Conservation (phyloP, 2,888 invertebrate species). For the Petrolisthes manimaculis region DNA sequence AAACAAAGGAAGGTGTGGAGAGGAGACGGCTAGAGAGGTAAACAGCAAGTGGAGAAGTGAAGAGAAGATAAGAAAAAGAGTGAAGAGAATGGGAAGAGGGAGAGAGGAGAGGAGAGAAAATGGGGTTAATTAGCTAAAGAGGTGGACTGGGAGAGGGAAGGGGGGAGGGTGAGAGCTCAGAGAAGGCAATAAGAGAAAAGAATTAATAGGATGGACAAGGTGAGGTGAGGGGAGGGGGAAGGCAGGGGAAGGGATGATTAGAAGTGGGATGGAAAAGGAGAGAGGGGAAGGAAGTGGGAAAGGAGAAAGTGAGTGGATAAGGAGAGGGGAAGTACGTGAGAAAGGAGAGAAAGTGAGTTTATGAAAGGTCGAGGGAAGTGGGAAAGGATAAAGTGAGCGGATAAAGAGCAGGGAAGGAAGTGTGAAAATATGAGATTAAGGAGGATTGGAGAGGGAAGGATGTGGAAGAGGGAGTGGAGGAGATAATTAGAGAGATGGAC, state of each 20-base stretch:
- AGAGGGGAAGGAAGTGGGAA: background rate
- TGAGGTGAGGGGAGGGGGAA: background rate
- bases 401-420: background rate
- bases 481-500: background rate
- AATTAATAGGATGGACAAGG: background rate
- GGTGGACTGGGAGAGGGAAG: background rate
- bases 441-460: conserved; percentile 2
- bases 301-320: background rate
- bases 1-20: no score
- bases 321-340: conserved; percentile 13
- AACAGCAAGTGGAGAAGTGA: no score
- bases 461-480: conserved; percentile 20
- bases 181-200: background rate
- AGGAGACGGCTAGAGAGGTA: no score
- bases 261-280: background rate
- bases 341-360: conserved; percentile 22
- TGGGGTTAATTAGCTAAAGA: no score
- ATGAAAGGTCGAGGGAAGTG: background rate
- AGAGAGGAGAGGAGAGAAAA: background rate
- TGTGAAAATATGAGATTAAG: background rate
- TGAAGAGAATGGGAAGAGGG: background rate
- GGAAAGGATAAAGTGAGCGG: background rate
- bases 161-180: background rate
- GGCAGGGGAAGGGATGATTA: background rate
- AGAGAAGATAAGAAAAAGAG: background rate